Base-by-base conservation (phyloP, 2,888 invertebrate genomes). In the Fabriciana adippe region DNA sequence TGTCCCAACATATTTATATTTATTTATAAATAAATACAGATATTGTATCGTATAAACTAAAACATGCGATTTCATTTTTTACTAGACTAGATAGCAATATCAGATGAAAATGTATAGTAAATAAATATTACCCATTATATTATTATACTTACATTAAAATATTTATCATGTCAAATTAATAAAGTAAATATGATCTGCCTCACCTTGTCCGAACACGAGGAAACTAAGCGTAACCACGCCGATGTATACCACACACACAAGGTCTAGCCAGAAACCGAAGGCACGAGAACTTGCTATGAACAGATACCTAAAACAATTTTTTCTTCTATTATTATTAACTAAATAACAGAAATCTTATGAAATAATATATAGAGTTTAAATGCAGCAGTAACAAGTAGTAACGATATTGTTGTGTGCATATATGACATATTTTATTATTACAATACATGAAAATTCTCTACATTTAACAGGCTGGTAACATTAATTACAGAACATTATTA, bases 181-280 rank as follows among this genome's bases (percentile, higher is more conserved):
- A 15, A n/a, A n/a, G n/a, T n/a, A n/a, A 15, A 50, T 68, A 48
- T 21, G 48, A 26, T 53, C 31, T 66, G 60, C 21, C 50, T 60
- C 68, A 92, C 93, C 93, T 92, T 81, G 93, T 47, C 94, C 93
- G 62, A 96, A 90, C 0, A 97, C 84, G 65, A 99, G 94, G 86
- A 98, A 97, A 79, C 97, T 97, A 77, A 97, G 92, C 0, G 98
- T 97, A 0, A 99, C 98, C 55, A 97, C 85, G 0, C 95, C 94
- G 69, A 99, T 97, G 87, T 98, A 99, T 6, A 96, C 73, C 0
- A 97, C 95, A 82, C 98, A 98, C 63, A 98, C 94, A 74, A 97
- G 93, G 84, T 99, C 99, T 78, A 99, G 89, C 94, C 97, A 97
- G 80, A 98, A 97, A 0, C 98, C 99, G 81, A 99, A 98, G 76